Evolutionary conservation across 2,113 vertebrate genomes (phyloP), one percentile per base, ranked within the genome.

Genomic region (Condylura cristata): DNA sequence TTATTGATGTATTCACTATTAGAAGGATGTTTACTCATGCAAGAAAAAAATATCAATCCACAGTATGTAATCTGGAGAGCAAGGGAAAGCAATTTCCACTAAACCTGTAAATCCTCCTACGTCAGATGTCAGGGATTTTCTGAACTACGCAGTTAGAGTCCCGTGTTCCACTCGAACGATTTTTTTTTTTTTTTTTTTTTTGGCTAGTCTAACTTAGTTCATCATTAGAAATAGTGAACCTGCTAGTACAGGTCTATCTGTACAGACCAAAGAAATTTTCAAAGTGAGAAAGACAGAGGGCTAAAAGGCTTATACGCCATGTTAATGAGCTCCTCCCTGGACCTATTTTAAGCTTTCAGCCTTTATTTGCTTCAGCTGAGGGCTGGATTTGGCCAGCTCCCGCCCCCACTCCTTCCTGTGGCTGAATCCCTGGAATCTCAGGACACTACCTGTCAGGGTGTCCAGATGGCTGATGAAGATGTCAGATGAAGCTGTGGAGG

Each of bases 121-220:
- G 98, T 99, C 99, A 99, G 98, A 98, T 98, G 98, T 97, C 97
- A 98, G 97, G 98, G 99, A 99, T 99, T 99, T 98, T 98, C 98
- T 96, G 91, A 92, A 97, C 97, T 97, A 97, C 95, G 91, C n/a
- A n/a, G 97, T 86, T 95, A 98, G 96, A 98, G 98, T 98, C 97
- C 97, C 53, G 17, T 97, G 91, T 97, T 93, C 96, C 91, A 93
- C 91, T 87, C 80, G 63, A 97, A 98, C 93, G 97, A 96, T 97
- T 96, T 86, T 96, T 95, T 92, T 86, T 96, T 95, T 92, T 86
- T 96, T 95, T 92, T 86, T n/a, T n/a, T n/a, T 96, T 95, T 92
- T 86, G 46, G 14, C 92, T 65, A 28, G 76, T 96, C 84, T 92
- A 94, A 97, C 97, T 97, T 97, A 95, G 96, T 98, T 97, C 94